phyloP scores from a whole-genome alignment of 2,113 vertebrate species.

The Cynoglossus semilaevis region DNA sequence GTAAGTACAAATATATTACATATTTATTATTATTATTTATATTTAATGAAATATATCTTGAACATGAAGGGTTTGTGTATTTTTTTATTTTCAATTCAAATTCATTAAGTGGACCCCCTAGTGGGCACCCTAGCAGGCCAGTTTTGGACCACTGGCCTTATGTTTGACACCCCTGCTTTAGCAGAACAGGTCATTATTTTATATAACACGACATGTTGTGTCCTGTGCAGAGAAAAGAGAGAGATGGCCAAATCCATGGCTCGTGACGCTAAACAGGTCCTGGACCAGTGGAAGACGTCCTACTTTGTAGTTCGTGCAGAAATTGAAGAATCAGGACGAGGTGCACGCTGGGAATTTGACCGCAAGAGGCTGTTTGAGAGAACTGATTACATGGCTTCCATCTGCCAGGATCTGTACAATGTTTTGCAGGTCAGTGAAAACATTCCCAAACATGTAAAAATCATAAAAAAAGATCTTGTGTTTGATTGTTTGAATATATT shows the following conservation, averaged over 20 bases:
- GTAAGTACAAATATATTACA: too few relatives aligned
- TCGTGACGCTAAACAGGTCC: constrained; percentile 77
- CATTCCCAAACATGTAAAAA: neutral
- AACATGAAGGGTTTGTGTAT: too few relatives aligned
- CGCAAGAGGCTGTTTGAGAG: constrained; percentile 86
- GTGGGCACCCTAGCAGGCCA: too few relatives aligned
- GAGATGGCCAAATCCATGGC: constrained; percentile 76
- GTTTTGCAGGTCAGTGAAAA: constrained; percentile 81
- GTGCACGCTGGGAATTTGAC: constrained; percentile 93
- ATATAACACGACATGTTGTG: constrained; percentile 4
- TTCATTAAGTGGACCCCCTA: too few relatives aligned
- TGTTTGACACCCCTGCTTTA: too few relatives aligned
- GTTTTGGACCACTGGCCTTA: too few relatives aligned
- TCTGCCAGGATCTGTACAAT: constrained; percentile 85
- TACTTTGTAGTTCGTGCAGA: constrained; percentile 84
- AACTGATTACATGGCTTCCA: constrained; percentile 85
- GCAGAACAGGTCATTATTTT: too few relatives aligned
- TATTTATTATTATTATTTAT: too few relatives aligned
- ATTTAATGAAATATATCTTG: too few relatives aligned
- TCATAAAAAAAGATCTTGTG: neutral
- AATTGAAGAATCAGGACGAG: constrained; percentile 82
- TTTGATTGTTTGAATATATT: neutral
- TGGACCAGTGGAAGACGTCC: constrained; percentile 84
- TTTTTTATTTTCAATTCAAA: too few relatives aligned
- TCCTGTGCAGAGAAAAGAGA: constrained; percentile 75